phyloP scores from a whole-genome alignment of 2,888 invertebrate species.

The Ptychoptera albimana region DNA sequence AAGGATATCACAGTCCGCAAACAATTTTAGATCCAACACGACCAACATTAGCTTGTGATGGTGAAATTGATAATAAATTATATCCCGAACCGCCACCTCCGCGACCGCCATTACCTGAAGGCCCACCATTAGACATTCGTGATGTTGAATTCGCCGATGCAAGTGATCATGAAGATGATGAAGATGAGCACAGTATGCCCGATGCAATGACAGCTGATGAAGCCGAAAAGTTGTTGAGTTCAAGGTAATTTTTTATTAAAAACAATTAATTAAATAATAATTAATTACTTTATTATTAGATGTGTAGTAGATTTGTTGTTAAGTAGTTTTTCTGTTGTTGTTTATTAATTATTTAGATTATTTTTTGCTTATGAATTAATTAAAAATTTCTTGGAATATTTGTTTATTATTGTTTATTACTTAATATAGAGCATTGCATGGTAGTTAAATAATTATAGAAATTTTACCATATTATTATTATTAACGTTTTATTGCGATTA shows the following conservation, averaged over 20 bases:
- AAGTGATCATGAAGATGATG: slow-evolving; percentile 33
- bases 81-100: slow-evolving; percentile 17
- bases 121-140: slow-evolving; percentile 37
- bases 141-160: slow-evolving; percentile 41
- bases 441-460: not conserved
- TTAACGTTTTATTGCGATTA: too few relatives aligned
- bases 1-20: slow-evolving; percentile 9
- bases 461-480: too few relatives aligned
- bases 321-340: too few relatives aligned
- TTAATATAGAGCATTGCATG: slow-evolving; percentile 3
- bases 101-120: slow-evolving; percentile 28
- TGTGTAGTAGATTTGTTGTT: too few relatives aligned
- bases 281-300: slow-evolving; percentile 10
- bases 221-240: slow-evolving; percentile 72
- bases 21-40: slow-evolving; percentile 23
- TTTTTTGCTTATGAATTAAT: too few relatives aligned
- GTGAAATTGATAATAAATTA: slow-evolving; percentile 20
- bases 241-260: slow-evolving; percentile 42
- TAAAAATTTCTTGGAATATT: too few relatives aligned
- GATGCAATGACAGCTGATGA: slow-evolving; percentile 70
- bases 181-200: slow-evolving; percentile 26
- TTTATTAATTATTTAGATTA: too few relatives aligned
- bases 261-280: slow-evolving; percentile 15
- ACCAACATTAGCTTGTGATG: slow-evolving; percentile 26
- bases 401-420: slow-evolving; percentile 8